Percentiles rank a stretch among this genome's conserved stretches.
Evolutionary conservation across 2,797 vertebrate genomes (phyloP).

Genomic region (Muscicapa comitata): DNA sequence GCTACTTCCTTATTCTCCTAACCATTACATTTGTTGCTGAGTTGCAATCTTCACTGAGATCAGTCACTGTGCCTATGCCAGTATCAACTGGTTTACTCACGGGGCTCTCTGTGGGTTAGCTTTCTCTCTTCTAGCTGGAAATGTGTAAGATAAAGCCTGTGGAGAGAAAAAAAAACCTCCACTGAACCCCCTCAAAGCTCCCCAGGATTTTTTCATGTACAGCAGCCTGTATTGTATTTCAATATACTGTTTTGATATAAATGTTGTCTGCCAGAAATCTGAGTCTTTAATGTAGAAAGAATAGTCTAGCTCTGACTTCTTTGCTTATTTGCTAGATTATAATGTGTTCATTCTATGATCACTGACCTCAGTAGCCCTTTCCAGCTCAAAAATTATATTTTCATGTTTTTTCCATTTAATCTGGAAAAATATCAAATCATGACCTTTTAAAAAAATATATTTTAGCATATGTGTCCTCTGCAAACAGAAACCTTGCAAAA

Average conservation of each 20-base stretch:
- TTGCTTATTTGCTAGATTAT: neutral
- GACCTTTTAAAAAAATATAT: neutral
- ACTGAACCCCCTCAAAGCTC: rapidly evolving
- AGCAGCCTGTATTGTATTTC: neutral
- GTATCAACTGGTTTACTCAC: neutral
- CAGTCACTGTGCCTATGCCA: neutral
- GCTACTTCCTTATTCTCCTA: neutral
- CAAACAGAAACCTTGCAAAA: neutral
- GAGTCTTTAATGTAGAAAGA: neutral
- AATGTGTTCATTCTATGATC: neutral
- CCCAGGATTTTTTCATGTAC: neutral
- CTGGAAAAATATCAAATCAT: neutral
- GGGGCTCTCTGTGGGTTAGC: neutral
- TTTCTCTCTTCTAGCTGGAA: neutral
- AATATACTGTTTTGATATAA: neutral
- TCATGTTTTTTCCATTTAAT: neutral
- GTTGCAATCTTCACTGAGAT: neutral
- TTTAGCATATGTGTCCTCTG: neutral
- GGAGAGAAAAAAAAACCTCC: neutral
- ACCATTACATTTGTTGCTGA: neutral
- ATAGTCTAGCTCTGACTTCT: neutral
- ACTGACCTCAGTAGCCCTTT: neutral
- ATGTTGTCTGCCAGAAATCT: neutral
- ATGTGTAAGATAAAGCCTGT: neutral
- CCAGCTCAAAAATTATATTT: neutral